Conservation (phyloP, 2,113 vertebrate genomes). For the Aldabrachelys gigantea region DNA sequence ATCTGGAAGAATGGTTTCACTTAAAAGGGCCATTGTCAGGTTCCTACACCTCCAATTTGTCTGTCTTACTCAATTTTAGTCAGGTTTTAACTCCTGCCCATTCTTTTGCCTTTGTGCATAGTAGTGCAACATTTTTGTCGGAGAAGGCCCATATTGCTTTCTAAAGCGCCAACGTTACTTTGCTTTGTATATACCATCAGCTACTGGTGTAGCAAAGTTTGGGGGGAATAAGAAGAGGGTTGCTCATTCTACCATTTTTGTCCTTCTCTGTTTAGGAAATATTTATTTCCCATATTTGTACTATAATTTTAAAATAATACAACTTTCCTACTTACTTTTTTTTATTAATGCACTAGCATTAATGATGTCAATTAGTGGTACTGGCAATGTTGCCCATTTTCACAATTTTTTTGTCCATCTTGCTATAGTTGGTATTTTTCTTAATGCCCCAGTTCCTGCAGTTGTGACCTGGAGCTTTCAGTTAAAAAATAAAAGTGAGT, state of each 20-base stretch:
- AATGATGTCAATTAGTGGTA: background rate
- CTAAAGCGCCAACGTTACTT: too few relatives aligned
- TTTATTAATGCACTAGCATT: background rate
- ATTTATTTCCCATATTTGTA: too few relatives aligned
- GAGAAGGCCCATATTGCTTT: too few relatives aligned
- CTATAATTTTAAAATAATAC: background rate
- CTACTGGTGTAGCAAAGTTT: too few relatives aligned
- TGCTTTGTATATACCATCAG: too few relatives aligned
- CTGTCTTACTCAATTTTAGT: background rate
- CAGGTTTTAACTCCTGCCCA: too few relatives aligned
- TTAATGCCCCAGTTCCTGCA: background rate
- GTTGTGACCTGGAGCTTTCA: rapidly evolving
- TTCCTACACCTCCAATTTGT: background rate
- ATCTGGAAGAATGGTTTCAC: background rate
- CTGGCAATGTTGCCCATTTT: background rate
- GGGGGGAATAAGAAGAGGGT: too few relatives aligned
- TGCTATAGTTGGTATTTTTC: background rate
- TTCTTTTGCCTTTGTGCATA: too few relatives aligned
- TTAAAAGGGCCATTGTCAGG: background rate
- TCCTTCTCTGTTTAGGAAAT: too few relatives aligned
- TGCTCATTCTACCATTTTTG: too few relatives aligned
- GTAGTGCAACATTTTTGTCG: too few relatives aligned
- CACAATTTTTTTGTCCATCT: background rate
- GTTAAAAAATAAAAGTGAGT: background rate
- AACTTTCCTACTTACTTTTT: background rate